These are phyloP conservation scores for Atlantisia rogersi DNA, from an alignment of 2,113 vertebrate species.

Conservation along the genomic window DNA sequence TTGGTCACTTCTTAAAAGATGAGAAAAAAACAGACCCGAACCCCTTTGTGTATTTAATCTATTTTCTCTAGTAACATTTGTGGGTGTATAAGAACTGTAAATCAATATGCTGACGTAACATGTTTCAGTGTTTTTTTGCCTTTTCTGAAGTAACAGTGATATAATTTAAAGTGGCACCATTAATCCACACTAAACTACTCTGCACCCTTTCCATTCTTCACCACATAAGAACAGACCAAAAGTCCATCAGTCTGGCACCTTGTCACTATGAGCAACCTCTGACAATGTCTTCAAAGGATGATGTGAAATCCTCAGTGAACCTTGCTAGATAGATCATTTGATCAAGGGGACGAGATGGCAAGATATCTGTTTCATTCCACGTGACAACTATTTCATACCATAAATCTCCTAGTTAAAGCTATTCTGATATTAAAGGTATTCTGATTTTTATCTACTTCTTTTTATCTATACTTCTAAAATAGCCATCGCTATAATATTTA, in stretches of 20 bases:
- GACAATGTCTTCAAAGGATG: slow-evolving; percentile 43
- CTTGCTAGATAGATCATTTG: background rate
- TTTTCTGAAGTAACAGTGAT: slow-evolving; percentile 16
- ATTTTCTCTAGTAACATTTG: background rate
- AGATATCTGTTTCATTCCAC: background rate
- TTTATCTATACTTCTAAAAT: background rate
- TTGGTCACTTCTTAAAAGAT: background rate
- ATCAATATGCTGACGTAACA: background rate
- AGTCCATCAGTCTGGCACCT: slow-evolving; percentile 42
- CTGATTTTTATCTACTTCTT: background rate
- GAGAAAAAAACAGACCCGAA: background rate
- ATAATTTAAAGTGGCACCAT: slow-evolving; percentile 19
- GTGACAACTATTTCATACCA: background rate
- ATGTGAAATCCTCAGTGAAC: slow-evolving; percentile 13
- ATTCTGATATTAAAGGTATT: background rate
- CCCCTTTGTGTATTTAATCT: background rate
- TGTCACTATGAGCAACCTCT: background rate
- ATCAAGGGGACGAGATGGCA: background rate
- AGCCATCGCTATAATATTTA: background rate
- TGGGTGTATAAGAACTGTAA: background rate
- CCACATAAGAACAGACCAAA: background rate
- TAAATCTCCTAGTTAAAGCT: background rate
- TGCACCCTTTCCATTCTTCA: background rate
- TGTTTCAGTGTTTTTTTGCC: background rate
- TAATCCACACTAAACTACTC: slow-evolving; percentile 3